A percentile compares a stretch with the other conserved stretches of the same genome.
These are phyloP conservation scores for Synaphobranchus kaupii DNA, from an alignment of 2,797 vertebrate genomes.

Conservation along the genomic window DNA sequence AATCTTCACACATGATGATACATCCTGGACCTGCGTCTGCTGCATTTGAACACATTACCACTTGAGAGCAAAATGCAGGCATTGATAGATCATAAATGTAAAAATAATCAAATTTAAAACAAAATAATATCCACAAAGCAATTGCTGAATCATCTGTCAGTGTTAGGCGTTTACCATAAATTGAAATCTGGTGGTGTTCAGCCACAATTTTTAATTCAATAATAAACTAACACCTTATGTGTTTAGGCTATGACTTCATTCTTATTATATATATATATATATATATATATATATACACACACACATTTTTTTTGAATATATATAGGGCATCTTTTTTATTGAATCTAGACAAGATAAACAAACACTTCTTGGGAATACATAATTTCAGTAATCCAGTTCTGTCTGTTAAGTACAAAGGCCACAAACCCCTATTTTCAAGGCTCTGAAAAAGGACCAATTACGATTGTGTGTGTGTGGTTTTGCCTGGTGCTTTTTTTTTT, in stretches of 20 bases:
- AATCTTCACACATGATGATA: not conserved
- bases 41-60: not conserved
- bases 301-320: too few relatives aligned
- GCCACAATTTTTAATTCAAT: too few relatives aligned
- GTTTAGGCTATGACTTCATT: too few relatives aligned
- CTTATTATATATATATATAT: too few relatives aligned
- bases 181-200: too few relatives aligned
- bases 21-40: not conserved
- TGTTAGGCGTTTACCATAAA: not conserved
- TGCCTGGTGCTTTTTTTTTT: constrained; percentile 4
- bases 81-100: not conserved
- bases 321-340: not conserved
- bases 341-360: not conserved
- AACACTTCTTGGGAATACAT: not conserved
- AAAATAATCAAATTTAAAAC: not conserved
- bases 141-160: not conserved
- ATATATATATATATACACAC: too few relatives aligned
- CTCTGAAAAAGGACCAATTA: not conserved
- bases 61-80: not conserved
- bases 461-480: constrained; percentile 1
- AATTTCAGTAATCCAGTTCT: not conserved
- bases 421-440: not conserved
- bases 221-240: too few relatives aligned
- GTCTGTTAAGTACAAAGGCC: constrained; percentile 2
- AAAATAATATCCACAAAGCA: not conserved